Base-by-base conservation (phyloP, 2,888 invertebrate genomes). In the Drosophila mettleri region DNA sequence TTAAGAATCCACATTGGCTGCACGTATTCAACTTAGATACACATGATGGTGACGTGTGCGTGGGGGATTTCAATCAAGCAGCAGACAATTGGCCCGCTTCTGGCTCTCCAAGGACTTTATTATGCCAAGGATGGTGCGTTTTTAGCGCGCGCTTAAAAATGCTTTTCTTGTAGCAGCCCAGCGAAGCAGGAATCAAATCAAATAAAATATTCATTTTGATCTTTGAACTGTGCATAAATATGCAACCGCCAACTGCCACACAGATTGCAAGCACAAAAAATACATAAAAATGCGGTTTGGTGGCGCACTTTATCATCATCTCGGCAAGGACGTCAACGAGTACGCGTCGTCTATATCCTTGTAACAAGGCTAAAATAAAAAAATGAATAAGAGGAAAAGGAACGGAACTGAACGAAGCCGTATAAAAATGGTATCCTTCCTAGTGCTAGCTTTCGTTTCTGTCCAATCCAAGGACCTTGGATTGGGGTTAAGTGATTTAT, bases 171-270 rank as follows among this genome's bases (percentile, higher is more conserved):
- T 89, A 76, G 67, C 70, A 54, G 68, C 69, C 43, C 65, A 79
- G 55, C 74, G 63, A 62, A 69, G 72, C 65, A 76, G 75, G 73
- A 89, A 75, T 86, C 78, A 89, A 90, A 89, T 91, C 89, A 87
- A 90, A 90, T 90, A 89, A 90, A 89, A 91, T 91, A 91, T 91
- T 90, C 90, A 91, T 90, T 91, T 90, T 89, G 90, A 91, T 90
- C 91, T 91, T 88, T 90, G 91, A 90, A 88, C 90, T 90, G 80
- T 82, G 81, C 89, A 88, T 88, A 90, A 90, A 90, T 89, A 90
- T 89, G 89, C 83, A 71, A 48, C 83, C 62, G 62, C 55, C 78
- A 67, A 64, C 58, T 53, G 68, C 48, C 60, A 64, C 45, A 65
- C 48, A 66, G 78, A 62, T 62, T 61, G 53, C 69, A 46, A 64